A percentile compares a stretch with the other conserved stretches of the same genome.
Evolutionary conservation across 2,113 vertebrate species (phyloP).

Genomic region (Stegastes partitus): DNA sequence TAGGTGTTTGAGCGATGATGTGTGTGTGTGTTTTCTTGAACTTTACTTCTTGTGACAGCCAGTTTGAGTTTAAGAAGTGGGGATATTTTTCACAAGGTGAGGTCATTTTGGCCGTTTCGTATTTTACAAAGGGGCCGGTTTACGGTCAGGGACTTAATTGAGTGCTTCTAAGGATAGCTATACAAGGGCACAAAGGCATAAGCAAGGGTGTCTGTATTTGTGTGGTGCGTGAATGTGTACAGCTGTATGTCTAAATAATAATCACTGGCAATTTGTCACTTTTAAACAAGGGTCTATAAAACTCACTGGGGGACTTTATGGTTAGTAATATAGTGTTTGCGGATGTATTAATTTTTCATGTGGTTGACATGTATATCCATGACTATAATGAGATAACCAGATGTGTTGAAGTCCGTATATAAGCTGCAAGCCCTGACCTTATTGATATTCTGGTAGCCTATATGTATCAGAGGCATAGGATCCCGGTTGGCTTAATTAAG

Average conservation of each 20-base stretch:
- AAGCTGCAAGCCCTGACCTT: constrained; percentile 14
- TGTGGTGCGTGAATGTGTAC: constrained; percentile 18
- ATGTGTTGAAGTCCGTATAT: constrained; percentile 19
- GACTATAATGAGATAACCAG: constrained; percentile 22
- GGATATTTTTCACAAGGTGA: constrained; percentile 54
- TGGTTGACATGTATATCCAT: constrained; percentile 10
- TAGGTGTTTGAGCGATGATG: constrained; percentile 3
- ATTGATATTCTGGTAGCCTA: constrained; percentile 72
- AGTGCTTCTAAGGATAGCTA: constrained; percentile 38
- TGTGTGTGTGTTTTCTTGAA: constrained; percentile 16
- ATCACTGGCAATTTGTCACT: constrained; percentile 44
- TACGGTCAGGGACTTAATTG: constrained; percentile 53
- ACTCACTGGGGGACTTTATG: constrained; percentile 24
- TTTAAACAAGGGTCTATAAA: constrained; percentile 28
- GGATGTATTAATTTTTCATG: constrained; percentile 3
- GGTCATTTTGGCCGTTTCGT: constrained; percentile 35
- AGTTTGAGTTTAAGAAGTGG: constrained; percentile 23
- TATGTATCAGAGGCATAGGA: constrained; percentile 45
- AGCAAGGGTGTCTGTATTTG: constrained; percentile 27
- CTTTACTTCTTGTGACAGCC: constrained; percentile 26
- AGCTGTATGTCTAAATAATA: constrained; percentile 40
- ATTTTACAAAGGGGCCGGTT: constrained; percentile 42
- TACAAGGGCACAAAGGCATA: constrained; percentile 33
- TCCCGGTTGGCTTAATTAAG: constrained; percentile 80
- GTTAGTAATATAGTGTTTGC: constrained; percentile 7